Evolutionary conservation across 2,113 vertebrate species (phyloP).

Genomic region (Sapajus apella): DNA sequence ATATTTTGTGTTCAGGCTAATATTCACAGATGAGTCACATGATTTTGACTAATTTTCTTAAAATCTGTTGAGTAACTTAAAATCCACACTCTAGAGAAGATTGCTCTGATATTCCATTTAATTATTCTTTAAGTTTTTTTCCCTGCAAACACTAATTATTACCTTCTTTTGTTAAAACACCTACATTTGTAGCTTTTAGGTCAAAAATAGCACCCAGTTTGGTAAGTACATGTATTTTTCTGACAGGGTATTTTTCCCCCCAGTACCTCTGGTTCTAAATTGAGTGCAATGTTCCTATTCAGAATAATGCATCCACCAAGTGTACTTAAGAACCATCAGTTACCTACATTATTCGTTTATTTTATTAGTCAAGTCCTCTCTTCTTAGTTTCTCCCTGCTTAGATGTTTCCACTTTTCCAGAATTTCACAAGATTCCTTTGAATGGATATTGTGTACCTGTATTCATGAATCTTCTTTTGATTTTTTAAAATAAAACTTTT

Average conservation of each 20-base stretch:
- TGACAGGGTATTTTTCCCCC: not conserved
- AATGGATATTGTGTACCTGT: not conserved
- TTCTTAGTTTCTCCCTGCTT: not conserved
- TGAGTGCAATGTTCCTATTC: not conserved
- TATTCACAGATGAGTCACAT: not conserved
- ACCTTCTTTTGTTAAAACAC: constrained; percentile 29
- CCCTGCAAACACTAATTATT: not conserved
- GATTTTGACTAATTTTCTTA: constrained; percentile 41
- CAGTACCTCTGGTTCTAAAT: not conserved
- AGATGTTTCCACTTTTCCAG: not conserved
- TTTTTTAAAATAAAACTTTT: constrained; percentile 38
- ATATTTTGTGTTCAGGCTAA: not conserved
- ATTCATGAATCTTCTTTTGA: constrained; percentile 30
- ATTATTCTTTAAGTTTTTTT: constrained; percentile 29
- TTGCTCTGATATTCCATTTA: constrained; percentile 21
- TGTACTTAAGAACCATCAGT: not conserved
- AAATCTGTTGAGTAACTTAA: constrained; percentile 21
- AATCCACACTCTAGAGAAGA: not conserved
- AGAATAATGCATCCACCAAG: not conserved
- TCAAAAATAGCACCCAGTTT: constrained; percentile 11
- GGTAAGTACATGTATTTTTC: not conserved
- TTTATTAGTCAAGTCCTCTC: constrained; percentile 35
- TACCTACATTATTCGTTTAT: not conserved
- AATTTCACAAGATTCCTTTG: constrained; percentile 43
- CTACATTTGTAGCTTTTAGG: not conserved